Conservation (phyloP, 1,140 invertebrate genomes). For the Dendroctonus ponderosae region DNA sequence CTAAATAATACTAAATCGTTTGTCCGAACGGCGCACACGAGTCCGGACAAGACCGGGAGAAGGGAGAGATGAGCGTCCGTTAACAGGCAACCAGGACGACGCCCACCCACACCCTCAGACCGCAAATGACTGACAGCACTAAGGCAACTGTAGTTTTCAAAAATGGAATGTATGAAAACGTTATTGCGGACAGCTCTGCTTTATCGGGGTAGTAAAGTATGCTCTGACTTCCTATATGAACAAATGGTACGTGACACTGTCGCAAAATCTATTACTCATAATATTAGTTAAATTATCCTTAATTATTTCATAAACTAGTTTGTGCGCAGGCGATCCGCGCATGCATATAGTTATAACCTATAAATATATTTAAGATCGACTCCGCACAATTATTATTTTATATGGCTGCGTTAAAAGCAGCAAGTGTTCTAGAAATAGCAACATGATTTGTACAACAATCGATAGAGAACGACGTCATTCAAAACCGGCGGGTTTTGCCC, state of each 20-base stretch:
- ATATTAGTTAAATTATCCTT: constrained; percentile 12
- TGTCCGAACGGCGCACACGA: constrained; percentile 39
- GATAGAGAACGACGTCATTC: constrained; percentile 48
- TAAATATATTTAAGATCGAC: constrained; percentile 22
- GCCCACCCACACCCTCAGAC: constrained; percentile 28
- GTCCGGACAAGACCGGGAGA: constrained; percentile 17
- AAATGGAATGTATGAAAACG: constrained; percentile 51
- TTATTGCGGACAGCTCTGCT: constrained; percentile 41
- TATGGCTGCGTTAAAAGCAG: constrained; percentile 48
- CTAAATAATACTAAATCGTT: constrained; percentile 51
- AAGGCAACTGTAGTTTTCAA: constrained; percentile 47
- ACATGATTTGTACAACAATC: constrained; percentile 52
- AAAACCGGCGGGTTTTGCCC: background rate
- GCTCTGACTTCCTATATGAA: too few species aligned
- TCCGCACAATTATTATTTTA: constrained; percentile 24
- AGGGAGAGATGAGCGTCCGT: constrained; percentile 25
- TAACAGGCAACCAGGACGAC: constrained; percentile 38
- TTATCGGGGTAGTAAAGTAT: constrained; percentile 9
- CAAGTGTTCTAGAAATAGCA: constrained; percentile 50
- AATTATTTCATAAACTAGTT: background rate
- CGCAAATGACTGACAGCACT: constrained; percentile 38
- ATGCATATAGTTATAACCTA: constrained; percentile 30
- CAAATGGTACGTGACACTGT: too few species aligned
- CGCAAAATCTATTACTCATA: background rate
- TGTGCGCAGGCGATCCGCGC: constrained; percentile 28